Evolutionary conservation across 23 tunicate genomes (phyloP).

Genomic region (Styela clava): DNA sequence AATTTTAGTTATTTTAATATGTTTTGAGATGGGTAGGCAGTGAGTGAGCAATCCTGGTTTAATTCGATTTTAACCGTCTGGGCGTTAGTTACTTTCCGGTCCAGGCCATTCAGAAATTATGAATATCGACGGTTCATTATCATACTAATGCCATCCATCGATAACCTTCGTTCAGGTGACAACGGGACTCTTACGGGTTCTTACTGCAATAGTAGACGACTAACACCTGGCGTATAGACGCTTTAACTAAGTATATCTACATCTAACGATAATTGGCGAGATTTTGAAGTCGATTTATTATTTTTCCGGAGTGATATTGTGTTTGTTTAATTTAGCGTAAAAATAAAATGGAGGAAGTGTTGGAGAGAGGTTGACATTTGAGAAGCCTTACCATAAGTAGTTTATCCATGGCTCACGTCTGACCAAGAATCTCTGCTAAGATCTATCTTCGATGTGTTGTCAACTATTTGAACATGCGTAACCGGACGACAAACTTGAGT

Average conservation of each 20-base stretch:
- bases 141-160: neutral
- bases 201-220: neutral
- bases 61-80: no score
- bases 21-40: no score
- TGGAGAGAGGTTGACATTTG: neutral
- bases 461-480: no score
- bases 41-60: no score
- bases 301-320: neutral
- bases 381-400: no score
- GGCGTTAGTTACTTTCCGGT: no score
- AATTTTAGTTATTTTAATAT: no score
- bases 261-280: neutral
- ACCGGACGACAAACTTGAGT: no score
- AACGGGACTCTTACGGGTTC: neutral
- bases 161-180: neutral
- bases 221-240: neutral
- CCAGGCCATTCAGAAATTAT: neutral
- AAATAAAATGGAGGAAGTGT: neutral
- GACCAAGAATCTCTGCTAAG: no score
- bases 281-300: neutral
- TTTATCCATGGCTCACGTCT: no score
- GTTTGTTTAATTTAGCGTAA: neutral
- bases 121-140: neutral
- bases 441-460: no score
- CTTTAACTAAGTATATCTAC: neutral